These are phyloP conservation scores for Microcebus griseorufus DNA, from an alignment of 2,113 vertebrate species.

Conservation along the genomic window DNA sequence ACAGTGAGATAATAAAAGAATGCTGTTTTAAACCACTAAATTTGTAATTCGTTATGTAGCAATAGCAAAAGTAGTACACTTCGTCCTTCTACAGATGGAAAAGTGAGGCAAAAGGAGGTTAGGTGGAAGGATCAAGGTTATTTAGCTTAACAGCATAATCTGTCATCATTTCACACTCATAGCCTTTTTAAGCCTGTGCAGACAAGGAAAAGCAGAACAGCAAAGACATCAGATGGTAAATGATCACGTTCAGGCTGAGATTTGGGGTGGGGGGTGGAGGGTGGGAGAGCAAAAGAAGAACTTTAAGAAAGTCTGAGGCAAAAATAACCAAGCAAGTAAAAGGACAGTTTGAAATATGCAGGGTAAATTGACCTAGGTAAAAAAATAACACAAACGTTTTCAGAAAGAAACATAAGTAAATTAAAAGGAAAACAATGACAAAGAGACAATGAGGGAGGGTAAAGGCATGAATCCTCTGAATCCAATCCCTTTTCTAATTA, in stretches of 20 bases:
- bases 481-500: not conserved
- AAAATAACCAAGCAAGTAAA: not conserved
- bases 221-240: not conserved
- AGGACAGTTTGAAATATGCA: not conserved
- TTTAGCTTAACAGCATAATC: not conserved
- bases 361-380: not conserved
- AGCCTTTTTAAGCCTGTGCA: not conserved
- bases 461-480: not conserved
- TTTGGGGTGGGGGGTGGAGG: no score
- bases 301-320: not conserved
- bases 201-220: not conserved
- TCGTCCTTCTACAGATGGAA: not conserved
- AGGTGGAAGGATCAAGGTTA: not conserved
- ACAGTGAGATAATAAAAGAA: not conserved
- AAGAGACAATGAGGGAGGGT: not conserved
- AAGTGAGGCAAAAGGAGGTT: not conserved
- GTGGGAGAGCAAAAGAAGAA: not conserved
- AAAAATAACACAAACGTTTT: constrained; percentile 6
- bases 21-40: not conserved
- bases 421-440: not conserved
- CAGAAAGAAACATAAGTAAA: constrained; percentile 27
- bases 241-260: not conserved
- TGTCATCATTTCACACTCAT: not conserved
- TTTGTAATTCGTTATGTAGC: not conserved
- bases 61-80: not conserved